These are phyloP conservation scores for Leptodactylus fallax DNA, from an alignment of 2,797 vertebrate genomes.

Conservation along the genomic window DNA sequence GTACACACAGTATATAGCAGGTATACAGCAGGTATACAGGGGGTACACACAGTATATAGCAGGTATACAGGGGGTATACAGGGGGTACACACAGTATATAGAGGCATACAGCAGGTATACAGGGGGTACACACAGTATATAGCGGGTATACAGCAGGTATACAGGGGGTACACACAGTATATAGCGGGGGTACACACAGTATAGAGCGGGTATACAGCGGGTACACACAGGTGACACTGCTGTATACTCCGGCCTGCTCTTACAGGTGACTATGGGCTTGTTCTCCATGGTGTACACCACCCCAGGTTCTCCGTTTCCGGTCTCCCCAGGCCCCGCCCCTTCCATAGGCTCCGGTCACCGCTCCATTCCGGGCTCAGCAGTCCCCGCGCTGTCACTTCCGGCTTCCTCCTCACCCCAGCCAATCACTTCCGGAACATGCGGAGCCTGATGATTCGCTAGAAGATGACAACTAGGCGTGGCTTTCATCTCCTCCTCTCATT, in stretches of 20 bases:
- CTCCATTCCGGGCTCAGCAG: slow-evolving; percentile 41
- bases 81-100: no score
- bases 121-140: no score
- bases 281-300: slow-evolving; percentile 60
- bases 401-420: slow-evolving; percentile 27
- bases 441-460: not conserved
- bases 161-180: no score
- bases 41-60: no score
- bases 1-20: no score
- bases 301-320: slow-evolving; percentile 45
- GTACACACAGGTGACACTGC: no score
- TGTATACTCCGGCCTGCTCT: not conserved
- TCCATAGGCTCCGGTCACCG: slow-evolving; percentile 57
- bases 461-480: not conserved
- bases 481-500: not conserved
- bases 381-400: slow-evolving; percentile 48
- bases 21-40: no score
- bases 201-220: not conserved
- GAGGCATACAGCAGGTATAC: no score
- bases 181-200: not conserved
- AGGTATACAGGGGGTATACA: no score
- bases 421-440: slow-evolving; percentile 10
- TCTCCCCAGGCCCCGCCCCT: slow-evolving; percentile 50
- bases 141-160: no score
- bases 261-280: slow-evolving; percentile 58